Percentiles rank a stretch among this genome's conserved stretches.
These are phyloP conservation scores for Caenorhabditis virilis DNA, from an alignment of 2,888 invertebrate genomes.

Conservation along the genomic window DNA sequence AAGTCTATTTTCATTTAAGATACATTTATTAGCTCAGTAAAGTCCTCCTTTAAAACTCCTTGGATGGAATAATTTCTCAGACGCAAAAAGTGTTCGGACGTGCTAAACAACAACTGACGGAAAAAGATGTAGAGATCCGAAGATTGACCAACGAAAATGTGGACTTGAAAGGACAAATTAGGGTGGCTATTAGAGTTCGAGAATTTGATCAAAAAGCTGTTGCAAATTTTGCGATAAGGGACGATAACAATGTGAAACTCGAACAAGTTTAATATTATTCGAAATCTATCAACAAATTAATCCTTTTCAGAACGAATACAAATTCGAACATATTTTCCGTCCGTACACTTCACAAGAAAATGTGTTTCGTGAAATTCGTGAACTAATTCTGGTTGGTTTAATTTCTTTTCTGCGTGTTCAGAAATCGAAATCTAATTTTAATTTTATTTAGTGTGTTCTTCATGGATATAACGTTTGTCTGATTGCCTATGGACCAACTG, in stretches of 20 bases:
- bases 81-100: conserved; percentile 11
- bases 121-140: conserved; percentile 17
- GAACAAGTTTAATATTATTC: no score
- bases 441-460: conserved; percentile 32
- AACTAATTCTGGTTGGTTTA: conserved; percentile 37
- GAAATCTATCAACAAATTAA: no score
- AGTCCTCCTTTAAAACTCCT: no score
- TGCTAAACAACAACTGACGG: conserved; percentile 7
- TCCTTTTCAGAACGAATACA: conserved; percentile 15
- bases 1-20: no score
- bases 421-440: background rate
- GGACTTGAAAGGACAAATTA: conserved; percentile 47
- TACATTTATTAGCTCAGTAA: no score
- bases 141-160: conserved; percentile 42
- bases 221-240: conserved; percentile 11
- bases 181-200: conserved; percentile 45
- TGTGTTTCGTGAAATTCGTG: conserved; percentile 44
- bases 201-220: conserved; percentile 12
- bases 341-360: conserved; percentile 19
- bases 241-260: no score
- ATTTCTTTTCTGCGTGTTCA: background rate
- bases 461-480: conserved; percentile 54
- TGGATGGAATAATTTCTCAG: no score
- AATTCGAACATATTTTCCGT: conserved; percentile 42
- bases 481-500: conserved; percentile 57